Base-by-base conservation (phyloP, 2,888 invertebrate genomes). In the Euzetes globulus region DNA sequence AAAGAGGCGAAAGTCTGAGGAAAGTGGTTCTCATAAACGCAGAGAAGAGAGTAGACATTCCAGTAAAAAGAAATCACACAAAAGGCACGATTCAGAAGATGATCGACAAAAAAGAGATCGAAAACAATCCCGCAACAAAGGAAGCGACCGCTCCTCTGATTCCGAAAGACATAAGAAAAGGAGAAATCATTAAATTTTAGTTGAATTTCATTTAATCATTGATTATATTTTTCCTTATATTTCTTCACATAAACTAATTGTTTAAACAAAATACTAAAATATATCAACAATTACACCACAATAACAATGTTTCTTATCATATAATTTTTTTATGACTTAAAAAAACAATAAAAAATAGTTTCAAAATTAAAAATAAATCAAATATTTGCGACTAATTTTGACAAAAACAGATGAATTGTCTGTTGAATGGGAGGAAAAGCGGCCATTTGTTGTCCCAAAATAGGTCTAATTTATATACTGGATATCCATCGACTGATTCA, bases 1-100 rank as follows among this genome's bases (percentile, higher is more conserved):
- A 63, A 45, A 71, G 65, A 75, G 72, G 19, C 71, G 70, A 19
- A 74, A 75, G 27, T 33, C 71, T 65, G 47, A 68, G 17, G 55
- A 73, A n/a, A 71, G 41, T 13, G 41, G 52, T 29, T 71, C 71
- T 9, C 19, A 27, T 5, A 74, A 52, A 71, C 41, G 37, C 17
- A 68, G 41, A 19, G 63, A 68, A 1, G 41, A 68, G 13, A 19
- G 22, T 41, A 68, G 45, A 68, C 68, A 68, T 41, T 68, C 45
- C 37, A 41, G 41, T 13, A 60, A 60, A 41, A 37, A 41, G 41
- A 68, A 22, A 13, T 68, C 68, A 22, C 37, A 45, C 19, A 68
- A 45, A 45, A 68, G 45, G 4, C 19, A 33, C 45, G 41, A 68
- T 68, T 68, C 68, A 2, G 68, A 68, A 37, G 68, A 68, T 1